Evolutionary conservation across 2,113 vertebrate species (phyloP).

Genomic region (Tauraco erythrolophus): DNA sequence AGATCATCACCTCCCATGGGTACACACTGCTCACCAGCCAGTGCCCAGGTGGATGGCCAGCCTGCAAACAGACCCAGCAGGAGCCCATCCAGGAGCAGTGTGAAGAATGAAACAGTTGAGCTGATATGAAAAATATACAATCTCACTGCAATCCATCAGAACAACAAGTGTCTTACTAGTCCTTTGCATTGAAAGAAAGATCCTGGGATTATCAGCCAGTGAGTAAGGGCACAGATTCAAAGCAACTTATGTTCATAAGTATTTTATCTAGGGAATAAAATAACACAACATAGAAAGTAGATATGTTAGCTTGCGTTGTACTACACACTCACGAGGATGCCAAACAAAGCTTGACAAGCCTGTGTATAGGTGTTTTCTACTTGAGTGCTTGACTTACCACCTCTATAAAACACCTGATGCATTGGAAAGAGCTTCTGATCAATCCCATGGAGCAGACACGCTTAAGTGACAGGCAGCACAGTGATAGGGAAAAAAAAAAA

Average conservation of each 20-base stretch:
- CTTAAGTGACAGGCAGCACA: background rate
- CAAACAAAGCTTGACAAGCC: background rate
- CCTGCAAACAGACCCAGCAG: background rate
- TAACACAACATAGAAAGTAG: accelerated
- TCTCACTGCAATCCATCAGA: background rate
- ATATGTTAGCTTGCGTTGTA: background rate
- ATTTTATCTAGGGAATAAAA: background rate
- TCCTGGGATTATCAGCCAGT: background rate
- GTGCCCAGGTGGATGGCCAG: background rate
- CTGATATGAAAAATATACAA: background rate
- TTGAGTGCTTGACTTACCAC: background rate
- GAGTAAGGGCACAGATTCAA: background rate
- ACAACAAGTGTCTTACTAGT: background rate
- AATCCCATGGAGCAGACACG: background rate
- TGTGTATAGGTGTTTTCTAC: background rate
- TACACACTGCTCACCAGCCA: background rate
- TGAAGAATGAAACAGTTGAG: background rate
- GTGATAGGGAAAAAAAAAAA: background rate
- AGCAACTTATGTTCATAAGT: background rate
- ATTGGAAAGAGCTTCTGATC: background rate
- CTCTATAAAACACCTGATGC: background rate
- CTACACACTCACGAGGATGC: background rate
- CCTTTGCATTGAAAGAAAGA: background rate
- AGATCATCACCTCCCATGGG: background rate
- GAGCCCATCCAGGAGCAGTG: background rate